Base-by-base conservation (phyloP, 53 echinoderm and acorn worm species). In the Holothuria leucospilota region DNA sequence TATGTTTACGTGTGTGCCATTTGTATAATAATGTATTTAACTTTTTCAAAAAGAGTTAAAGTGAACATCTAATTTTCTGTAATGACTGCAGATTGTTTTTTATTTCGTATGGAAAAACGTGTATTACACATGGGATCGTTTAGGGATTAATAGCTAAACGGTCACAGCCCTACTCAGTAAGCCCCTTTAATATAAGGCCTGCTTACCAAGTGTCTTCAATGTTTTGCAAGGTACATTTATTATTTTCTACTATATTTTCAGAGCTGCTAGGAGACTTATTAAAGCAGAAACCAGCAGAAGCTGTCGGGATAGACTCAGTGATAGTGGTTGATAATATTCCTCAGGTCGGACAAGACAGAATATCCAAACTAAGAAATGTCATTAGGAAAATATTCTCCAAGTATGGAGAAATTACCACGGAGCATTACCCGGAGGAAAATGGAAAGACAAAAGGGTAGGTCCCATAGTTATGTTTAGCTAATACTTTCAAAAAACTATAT, bases 271-370 rank as follows among this genome's bases (percentile, higher is more conserved):
- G 93, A 8, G 94, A 94, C 29, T 78, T 97, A 53, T 51, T 94
- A 42, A 94, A 89, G 85, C 90, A 88, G 61, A 91, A 93, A 68
- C 97, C 97, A 51, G 90, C 95, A 60, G 91, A 91, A 64, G 95
- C 98, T 23, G 91, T 93, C 13, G 98, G 98, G n/a, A 97, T 95
- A 11, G 95, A 97, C 62, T 95, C 98, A 5, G 98, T 97, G 40
- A 88, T 97, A 11, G 98, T 97, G 38, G 90, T 97, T 6, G 98
- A 97, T 78, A 97, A 97, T 69, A 74, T 97, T 51, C 98, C 98
- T 0, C 90, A 88, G 60, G 95, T 97, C 13, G 88, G 84, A 39
- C 62, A 63, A 27, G 98, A 97, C 16, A 89, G 95, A 39, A 74
- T 97, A 24, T 88, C 91, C 8, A 97, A 97, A 83, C 89, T 98